A percentile compares a stretch with the other conserved stretches of the same genome.
These are phyloP conservation scores for Pedetes capensis DNA, from an alignment of 2,113 vertebrate species.

Conservation along the genomic window DNA sequence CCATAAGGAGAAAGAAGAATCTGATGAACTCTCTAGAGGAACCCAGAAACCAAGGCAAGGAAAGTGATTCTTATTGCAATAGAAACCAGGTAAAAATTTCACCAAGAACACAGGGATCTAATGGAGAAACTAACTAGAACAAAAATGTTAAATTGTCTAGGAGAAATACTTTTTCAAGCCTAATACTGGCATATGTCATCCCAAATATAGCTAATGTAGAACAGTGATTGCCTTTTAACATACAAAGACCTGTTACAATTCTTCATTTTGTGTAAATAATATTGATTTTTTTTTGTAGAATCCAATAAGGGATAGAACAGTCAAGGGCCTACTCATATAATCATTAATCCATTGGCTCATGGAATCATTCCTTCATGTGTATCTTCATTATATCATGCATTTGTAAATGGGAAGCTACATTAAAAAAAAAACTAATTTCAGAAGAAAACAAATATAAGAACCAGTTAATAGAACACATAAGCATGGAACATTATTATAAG, in stretches of 20 bases:
- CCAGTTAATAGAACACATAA: not conserved
- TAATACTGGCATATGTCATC: not conserved
- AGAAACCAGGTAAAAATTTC: not conserved
- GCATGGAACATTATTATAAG: not conserved
- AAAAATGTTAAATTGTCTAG: not conserved
- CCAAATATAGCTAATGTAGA: not conserved
- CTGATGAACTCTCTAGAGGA: not conserved
- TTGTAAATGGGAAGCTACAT: not conserved
- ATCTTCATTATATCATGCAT: not conserved
- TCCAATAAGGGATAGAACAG: not conserved
- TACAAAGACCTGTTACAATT: too few species aligned
- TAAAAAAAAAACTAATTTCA: not conserved
- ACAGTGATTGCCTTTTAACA: not conserved
- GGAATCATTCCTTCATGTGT: not conserved
- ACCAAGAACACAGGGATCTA: not conserved
- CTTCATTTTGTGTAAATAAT: too few species aligned
- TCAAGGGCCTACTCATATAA: not conserved
- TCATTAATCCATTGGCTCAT: not conserved
- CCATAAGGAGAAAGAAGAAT: not conserved
- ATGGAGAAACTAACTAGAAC: not conserved
- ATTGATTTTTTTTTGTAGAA: not conserved
- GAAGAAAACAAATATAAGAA: not conserved
- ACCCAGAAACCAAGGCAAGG: not conserved
- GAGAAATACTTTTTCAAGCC: constrained; percentile 24
- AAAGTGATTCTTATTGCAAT: not conserved